Evolutionary conservation across 1,140 invertebrate species (phyloP), one percentile per base, ranked within the genome.

Genomic region (Polypedilum vanderplanki): DNA sequence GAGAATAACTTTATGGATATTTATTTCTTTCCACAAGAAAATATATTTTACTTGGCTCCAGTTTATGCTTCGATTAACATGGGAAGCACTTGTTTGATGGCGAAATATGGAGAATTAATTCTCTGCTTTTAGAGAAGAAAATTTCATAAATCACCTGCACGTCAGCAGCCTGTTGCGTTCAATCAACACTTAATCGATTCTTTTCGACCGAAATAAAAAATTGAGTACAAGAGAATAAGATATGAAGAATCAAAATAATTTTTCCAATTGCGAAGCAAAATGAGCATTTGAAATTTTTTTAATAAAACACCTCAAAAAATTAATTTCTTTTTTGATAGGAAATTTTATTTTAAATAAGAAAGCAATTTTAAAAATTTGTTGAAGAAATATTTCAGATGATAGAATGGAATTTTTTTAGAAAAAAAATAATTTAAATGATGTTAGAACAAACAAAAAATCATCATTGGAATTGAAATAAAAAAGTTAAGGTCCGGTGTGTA

Each of bases 61-160:
- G 3, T 70, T 20, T 70, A 57, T 57, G 46, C 46, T 57, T 57
- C 46, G 46, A 57, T 57, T 57, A 57, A 57, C 46, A 57, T 57
- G 46, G 46, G 65, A 70, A 70, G 17, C 65, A 70, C 65, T 70
- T 70, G 65, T 18, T 70, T 18, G 17, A 20, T 20, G 20, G 20
- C 15, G 65, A 18, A 7, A 12, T 15, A 17, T 57, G 8, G n/a
- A 57, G 20, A 70, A 33, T 33, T 33, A 33, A 33, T 70, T 70
- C 17, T 70, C 17, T 22, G 5, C 64, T 2, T 67, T 67, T 70
- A n/a, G 3, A 18, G 65, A 9, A 15, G 46, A 57, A 57, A 57
- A 70, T 57, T 57, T 57, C 46, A 57, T 57, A 57, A 57, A 57
- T 57, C 46, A 57, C 46, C 46, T 57, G 46, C 46, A 57, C 46